Evolutionary conservation across 1,140 invertebrate genomes (phyloP).

Genomic region (Lutraria rhynchaena): DNA sequence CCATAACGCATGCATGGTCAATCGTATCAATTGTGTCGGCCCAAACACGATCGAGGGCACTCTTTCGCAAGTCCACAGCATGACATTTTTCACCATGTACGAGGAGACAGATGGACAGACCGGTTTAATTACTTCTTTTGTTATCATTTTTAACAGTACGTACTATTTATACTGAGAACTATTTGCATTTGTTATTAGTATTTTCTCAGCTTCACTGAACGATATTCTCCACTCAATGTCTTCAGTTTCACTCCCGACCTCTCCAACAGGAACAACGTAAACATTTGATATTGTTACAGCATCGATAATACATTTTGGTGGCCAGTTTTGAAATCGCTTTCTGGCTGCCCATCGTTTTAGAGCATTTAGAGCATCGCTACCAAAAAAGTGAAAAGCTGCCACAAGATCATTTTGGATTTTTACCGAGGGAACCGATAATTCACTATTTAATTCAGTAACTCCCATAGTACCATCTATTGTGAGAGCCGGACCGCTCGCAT

Average conservation of each 20-base stretch:
- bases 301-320: not conserved
- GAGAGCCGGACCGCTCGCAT: too few species aligned
- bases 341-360: not conserved
- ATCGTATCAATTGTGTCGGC: not conserved
- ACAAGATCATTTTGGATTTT: slow-evolving; percentile 1
- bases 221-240: slow-evolving; percentile 34
- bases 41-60: not conserved
- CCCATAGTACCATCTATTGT: too few species aligned
- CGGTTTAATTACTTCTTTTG: not conserved
- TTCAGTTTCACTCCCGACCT: not conserved
- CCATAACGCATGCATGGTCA: not conserved
- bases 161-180: slow-evolving; percentile 17
- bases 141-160: slow-evolving; percentile 12
- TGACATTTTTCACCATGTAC: slow-evolving; percentile 38
- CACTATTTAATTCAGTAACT: too few species aligned
- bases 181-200: not conserved
- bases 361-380: not conserved
- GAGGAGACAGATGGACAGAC: slow-evolving; percentile 7
- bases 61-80: slow-evolving; percentile 13
- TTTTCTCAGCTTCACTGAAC: slow-evolving; percentile 12
- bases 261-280: not conserved
- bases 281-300: not conserved
- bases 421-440: too few species aligned
- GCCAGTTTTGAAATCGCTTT: not conserved
- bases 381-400: not conserved